Evolutionary conservation across 2,888 invertebrate species (phyloP).

Genomic region (Malthinus seriepunctatus): DNA sequence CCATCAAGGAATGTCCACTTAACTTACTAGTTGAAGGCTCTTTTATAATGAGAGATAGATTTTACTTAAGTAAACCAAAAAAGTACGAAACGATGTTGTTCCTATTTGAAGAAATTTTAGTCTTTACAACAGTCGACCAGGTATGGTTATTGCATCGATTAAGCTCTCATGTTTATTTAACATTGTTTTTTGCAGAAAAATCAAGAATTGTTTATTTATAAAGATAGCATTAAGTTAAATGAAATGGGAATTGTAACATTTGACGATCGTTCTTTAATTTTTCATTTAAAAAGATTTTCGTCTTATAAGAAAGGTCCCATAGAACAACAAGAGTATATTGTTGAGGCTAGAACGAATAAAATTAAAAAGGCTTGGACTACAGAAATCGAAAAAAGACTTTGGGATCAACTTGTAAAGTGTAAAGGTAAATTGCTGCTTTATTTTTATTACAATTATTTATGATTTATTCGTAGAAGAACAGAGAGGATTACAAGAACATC

Average conservation of each 20-base stretch:
- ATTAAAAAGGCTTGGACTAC: conserved; percentile 44
- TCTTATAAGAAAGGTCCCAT: conserved; percentile 20
- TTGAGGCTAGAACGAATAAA: conserved; percentile 44
- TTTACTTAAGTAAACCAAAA: conserved; percentile 44
- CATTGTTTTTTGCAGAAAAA: conserved; percentile 37
- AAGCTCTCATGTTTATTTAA: too few relatives aligned
- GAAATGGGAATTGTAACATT: conserved; percentile 44
- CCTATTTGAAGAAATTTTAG: conserved; percentile 46
- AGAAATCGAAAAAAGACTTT: conserved; percentile 43
- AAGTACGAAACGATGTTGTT: conserved; percentile 46
- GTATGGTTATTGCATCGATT: too few relatives aligned
- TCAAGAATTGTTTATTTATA: conserved; percentile 42
- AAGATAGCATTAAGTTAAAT: conserved; percentile 43
- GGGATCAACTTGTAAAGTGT: conserved; percentile 45
- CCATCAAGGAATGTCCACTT: conserved; percentile 49
- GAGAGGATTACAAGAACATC: not conserved
- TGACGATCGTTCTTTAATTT: conserved; percentile 40
- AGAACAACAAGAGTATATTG: conserved; percentile 20
- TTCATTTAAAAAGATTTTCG: conserved; percentile 39
- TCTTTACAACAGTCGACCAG: conserved; percentile 41
- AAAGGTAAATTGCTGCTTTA: conserved; percentile 39
- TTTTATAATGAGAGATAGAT: conserved; percentile 46
- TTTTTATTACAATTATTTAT: not conserved
- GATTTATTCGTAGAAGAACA: conserved; percentile 12
- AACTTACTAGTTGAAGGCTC: conserved; percentile 45